Evolutionary conservation across 2,113 vertebrate genomes (phyloP).

Genomic region (Romanogobio albipinnatus): DNA sequence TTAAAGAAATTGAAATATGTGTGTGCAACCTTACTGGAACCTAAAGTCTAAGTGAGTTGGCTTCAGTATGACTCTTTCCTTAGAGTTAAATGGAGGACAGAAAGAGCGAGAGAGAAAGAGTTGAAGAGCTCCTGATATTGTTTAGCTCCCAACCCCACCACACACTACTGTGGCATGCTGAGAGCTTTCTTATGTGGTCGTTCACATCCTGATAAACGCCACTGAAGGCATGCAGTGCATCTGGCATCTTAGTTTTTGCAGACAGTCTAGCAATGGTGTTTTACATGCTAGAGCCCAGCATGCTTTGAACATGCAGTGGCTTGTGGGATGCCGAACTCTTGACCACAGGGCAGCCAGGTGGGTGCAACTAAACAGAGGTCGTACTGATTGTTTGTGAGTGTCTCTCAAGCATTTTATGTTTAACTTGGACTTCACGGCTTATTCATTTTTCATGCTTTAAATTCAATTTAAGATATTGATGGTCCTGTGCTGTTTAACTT

Average conservation of each 20-base stretch:
- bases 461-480: slow-evolving; percentile 52
- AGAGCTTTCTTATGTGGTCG: slow-evolving; percentile 48
- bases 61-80: background rate
- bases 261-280: slow-evolving; percentile 1
- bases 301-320: background rate
- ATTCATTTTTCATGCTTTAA: slow-evolving; percentile 16
- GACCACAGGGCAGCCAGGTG: slow-evolving; percentile 9
- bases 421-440: background rate
- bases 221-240: slow-evolving; percentile 23
- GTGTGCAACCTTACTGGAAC: slow-evolving; percentile 2
- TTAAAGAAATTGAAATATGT: slow-evolving; percentile 48
- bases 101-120: slow-evolving; percentile 2
- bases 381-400: background rate
- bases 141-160: slow-evolving; percentile 37
- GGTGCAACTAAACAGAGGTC: slow-evolving; percentile 4
- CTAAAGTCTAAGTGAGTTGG: slow-evolving; percentile 21
- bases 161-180: slow-evolving; percentile 38
- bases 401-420: background rate
- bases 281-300: background rate
- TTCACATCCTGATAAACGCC: slow-evolving; percentile 37
- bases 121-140: slow-evolving; percentile 19
- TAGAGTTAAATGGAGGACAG: background rate
- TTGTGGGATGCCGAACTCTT: slow-evolving; percentile 8
- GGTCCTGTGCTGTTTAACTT: background rate
- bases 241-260: slow-evolving; percentile 21